A percentile compares a stretch with the other conserved stretches of the same genome.
phyloP scores from a whole-genome alignment of 2,113 vertebrate species.

The Chloebia gouldiae region DNA sequence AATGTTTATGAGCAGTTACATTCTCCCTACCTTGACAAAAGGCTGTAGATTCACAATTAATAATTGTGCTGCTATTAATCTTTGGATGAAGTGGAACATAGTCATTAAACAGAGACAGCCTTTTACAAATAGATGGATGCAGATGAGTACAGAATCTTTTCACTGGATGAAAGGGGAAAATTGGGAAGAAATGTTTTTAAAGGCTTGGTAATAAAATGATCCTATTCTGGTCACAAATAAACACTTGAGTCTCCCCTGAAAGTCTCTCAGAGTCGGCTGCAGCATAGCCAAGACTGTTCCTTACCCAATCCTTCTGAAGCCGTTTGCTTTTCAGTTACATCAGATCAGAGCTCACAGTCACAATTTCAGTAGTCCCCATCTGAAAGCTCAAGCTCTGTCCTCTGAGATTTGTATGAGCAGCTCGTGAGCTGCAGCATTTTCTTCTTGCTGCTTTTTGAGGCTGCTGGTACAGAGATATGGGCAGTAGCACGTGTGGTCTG shows the following conservation, averaged over 20 bases:
- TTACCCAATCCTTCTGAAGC: neutral
- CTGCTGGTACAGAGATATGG: neutral
- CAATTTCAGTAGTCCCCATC: neutral
- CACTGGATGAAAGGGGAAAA: neutral
- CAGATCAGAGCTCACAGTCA: neutral
- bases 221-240: neutral
- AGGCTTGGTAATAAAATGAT: neutral
- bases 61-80: conserved; percentile 27
- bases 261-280: neutral
- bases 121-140: neutral
- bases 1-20: conserved; percentile 21
- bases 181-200: neutral
- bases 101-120: neutral
- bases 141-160: neutral
- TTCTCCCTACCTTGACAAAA: neutral
- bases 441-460: neutral
- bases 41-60: conserved; percentile 18
- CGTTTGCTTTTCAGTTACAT: accelerated
- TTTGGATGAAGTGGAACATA: neutral
- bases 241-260: neutral
- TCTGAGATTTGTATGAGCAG: neutral
- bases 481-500: accelerated
- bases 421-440: neutral
- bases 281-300: neutral
- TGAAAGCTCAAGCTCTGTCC: neutral